phyloP scores from a whole-genome alignment of 64 coral and sea anemone species.

The Actinia tenebrosa region DNA sequence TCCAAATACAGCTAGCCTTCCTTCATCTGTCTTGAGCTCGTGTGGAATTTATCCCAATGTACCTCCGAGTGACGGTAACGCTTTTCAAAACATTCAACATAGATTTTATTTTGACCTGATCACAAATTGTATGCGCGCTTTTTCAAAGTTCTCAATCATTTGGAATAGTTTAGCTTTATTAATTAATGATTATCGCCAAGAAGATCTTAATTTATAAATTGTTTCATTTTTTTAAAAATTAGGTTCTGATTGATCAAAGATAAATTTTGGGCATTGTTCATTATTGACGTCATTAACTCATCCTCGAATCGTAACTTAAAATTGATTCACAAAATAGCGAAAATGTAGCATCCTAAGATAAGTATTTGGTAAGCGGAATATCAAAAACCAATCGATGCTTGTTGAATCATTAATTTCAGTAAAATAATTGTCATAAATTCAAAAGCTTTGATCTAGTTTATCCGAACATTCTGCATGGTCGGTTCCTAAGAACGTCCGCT shows the following conservation, averaged over 20 bases:
- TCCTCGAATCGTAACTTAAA: too few species aligned
- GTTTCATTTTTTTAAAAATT: not conserved
- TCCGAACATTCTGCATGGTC: too few species aligned
- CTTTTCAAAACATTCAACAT: not conserved
- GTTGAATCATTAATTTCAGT: too few species aligned
- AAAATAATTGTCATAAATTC: too few species aligned
- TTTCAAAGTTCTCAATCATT: not conserved
- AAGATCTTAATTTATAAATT: not conserved
- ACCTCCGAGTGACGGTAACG: slow-evolving; percentile 4
- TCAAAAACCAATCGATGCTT: too few species aligned
- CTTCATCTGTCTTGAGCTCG: not conserved
- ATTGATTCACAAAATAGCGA: too few species aligned
- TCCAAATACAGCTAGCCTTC: not conserved
- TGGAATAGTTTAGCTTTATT: not conserved
- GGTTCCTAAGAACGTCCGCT: too few species aligned
- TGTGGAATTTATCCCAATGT: slow-evolving; percentile 19
- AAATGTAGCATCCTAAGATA: too few species aligned
- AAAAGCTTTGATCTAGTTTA: too few species aligned
- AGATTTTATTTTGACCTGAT: not conserved
- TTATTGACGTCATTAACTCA: not conserved
- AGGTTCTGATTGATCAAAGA: slow-evolving; percentile 6
- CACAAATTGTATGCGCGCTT: not conserved
- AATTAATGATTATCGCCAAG: not conserved
- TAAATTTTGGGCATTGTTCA: not conserved
- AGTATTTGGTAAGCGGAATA: too few species aligned